Evolutionary conservation across 2,113 vertebrate genomes (phyloP), one percentile per base, ranked within the genome.

Genomic region (Hipposideros armiger): DNA sequence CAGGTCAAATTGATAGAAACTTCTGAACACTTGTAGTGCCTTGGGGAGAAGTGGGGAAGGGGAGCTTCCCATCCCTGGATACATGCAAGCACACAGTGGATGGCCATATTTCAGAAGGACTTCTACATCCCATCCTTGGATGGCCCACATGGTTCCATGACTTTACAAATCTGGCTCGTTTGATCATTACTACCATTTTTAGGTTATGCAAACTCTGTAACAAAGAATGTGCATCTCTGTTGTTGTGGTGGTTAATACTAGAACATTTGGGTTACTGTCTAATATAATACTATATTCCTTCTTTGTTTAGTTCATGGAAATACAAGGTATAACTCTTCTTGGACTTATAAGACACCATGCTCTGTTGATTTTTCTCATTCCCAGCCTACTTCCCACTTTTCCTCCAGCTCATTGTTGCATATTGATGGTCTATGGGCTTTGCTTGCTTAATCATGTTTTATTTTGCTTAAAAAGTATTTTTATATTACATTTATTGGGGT

Each of bases 291-390:
- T 36, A 32, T 66, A 64, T 32, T 28, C 45, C 47, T 83, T 72
- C 81, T 86, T 50, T 80, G 11, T 94, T 95, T 91, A 64, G 19
- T 56, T 95, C 73, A 58, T 87, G 45, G 32, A 83, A 82, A 66
- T 89, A 26, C 13, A 85, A 42, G 45, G 3, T 47, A 58, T 67
- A 74, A 73, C 32, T 62, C 62, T 64, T 86, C 40, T 20, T 87
- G 81, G 60, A 54, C 30, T 74, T 81, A 70, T 28, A 45, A 45
- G 28, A 84, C 30, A 81, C 16, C n/a, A 24, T 11, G 11, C 58
- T 74, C 6, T 91, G 54, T 85, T 50, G 72, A 77, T 28, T 95
- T 94, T 87, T 85, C 26, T 88, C 67, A 14, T 62, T 85, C 32
- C 62, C 72, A 91, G 62, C 11, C 56, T 77, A 30, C 32, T 89